Percentiles rank a stretch among this genome's conserved stretches.
Evolutionary conservation across 2,797 vertebrate species (phyloP).

Genomic region (Holocentrus rufus): DNA sequence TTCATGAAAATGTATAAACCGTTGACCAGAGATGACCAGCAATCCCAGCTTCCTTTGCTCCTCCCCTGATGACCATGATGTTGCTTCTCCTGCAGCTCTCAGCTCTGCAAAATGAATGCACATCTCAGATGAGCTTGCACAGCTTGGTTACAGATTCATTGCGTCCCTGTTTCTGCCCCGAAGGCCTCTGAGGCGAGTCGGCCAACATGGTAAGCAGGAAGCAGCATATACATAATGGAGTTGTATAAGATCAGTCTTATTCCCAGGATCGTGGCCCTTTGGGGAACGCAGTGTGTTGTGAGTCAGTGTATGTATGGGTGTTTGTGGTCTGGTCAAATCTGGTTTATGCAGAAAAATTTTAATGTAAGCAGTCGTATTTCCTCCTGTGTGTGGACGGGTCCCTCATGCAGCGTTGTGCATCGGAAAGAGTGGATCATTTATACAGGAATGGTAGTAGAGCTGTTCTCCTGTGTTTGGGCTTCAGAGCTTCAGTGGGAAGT

Average conservation of each 20-base stretch:
- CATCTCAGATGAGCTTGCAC: constrained; percentile 14
- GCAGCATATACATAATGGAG: constrained; percentile 7
- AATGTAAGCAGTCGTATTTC: neutral
- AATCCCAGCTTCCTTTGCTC: neutral
- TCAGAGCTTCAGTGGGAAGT: too few relatives aligned
- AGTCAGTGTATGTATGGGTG: constrained; percentile 10
- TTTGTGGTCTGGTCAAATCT: neutral
- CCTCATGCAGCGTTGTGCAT: constrained; percentile 7
- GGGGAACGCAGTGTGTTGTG: neutral
- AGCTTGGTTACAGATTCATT: constrained; percentile 23
- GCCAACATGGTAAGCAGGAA: constrained; percentile 18
- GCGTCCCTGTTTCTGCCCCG: constrained; percentile 1
- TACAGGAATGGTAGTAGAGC: neutral
- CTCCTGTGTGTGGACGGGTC: neutral
- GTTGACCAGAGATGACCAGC: neutral
- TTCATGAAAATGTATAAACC: too few relatives aligned
- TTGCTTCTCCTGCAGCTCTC: neutral
- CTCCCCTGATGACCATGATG: neutral
- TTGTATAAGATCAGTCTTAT: constrained; percentile 8
- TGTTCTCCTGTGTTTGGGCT: too few relatives aligned
- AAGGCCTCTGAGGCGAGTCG: neutral
- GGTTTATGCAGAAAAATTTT: neutral
- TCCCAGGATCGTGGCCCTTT: neutral
- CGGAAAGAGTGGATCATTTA: neutral
- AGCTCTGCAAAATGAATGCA: constrained; percentile 6